phyloP scores from a whole-genome alignment of 2,888 invertebrate species.

The Drosophila engyochracea region DNA sequence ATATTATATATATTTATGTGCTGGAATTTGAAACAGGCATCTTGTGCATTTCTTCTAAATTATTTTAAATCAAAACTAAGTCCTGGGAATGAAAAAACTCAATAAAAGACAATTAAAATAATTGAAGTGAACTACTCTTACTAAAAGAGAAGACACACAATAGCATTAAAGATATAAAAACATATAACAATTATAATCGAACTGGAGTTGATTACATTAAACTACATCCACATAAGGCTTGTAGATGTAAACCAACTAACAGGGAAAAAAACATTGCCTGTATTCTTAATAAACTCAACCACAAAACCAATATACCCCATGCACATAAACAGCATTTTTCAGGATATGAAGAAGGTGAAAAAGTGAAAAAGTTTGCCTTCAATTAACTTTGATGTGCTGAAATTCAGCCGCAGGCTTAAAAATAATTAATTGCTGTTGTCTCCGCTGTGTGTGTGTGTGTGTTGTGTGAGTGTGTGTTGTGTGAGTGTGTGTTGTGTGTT shows the following conservation, averaged over 20 bases:
- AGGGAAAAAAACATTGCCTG: background rate
- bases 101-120: background rate
- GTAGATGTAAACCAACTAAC: background rate
- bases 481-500: constrained; percentile 10
- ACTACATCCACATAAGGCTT: background rate
- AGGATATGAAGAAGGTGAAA: constrained; percentile 47
- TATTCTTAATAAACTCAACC: background rate
- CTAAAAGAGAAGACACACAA: background rate
- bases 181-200: background rate
- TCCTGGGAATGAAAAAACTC: background rate
- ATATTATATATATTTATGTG: background rate
- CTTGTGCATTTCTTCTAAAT: background rate
- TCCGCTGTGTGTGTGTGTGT: constrained; percentile 8
- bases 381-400: constrained; percentile 73
- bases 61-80: background rate
- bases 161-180: background rate
- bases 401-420: constrained; percentile 71
- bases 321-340: background rate
- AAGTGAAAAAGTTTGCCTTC: constrained; percentile 71
- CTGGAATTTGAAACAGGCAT: background rate
- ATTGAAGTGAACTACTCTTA: background rate
- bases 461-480: constrained; percentile 2
- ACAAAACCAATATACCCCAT: background rate
- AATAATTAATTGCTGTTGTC: constrained; percentile 74
- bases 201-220: background rate